Percentiles rank a stretch among this genome's conserved stretches.
Evolutionary conservation across 2,797 vertebrate genomes (phyloP).

Genomic region (Neopelma chrysocephalum): DNA sequence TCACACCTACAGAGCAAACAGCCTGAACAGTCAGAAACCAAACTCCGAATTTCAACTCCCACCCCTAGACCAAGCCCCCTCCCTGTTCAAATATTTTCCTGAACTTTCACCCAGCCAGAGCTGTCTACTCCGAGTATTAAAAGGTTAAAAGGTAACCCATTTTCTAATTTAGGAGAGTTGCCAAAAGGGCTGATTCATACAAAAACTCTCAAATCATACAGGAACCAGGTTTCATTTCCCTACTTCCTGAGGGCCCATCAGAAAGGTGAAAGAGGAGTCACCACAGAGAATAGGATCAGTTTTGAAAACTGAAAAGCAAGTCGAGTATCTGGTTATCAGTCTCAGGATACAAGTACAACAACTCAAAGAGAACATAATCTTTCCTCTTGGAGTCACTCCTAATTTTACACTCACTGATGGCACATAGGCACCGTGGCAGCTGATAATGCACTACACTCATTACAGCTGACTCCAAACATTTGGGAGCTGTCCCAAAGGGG

Average conservation of each 20-base stretch:
- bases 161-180: constrained; percentile 53
- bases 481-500: not conserved
- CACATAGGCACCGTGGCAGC: not conserved
- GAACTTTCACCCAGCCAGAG: constrained; percentile 29
- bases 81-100: constrained; percentile 28
- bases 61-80: not conserved
- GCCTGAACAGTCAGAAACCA: not conserved
- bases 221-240: constrained; percentile 64
- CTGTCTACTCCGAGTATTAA: not conserved
- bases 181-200: constrained; percentile 53
- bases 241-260: constrained; percentile 46
- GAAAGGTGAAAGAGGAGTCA: constrained; percentile 62
- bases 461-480: not conserved
- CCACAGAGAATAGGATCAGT: not conserved
- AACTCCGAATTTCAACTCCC: not conserved
- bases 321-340: constrained; percentile 9
- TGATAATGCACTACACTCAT: not conserved
- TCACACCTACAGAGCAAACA: constrained; percentile 43
- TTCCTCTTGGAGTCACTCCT: constrained; percentile 50
- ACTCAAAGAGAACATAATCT: constrained; percentile 2
- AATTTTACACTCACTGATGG: constrained; percentile 43
- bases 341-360: constrained; percentile 23
- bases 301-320: constrained; percentile 12
- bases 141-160: constrained; percentile 51
- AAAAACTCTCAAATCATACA: constrained; percentile 49